phyloP scores from a whole-genome alignment of 2,888 invertebrate genomes.

The Yponomeuta plumbellus region DNA sequence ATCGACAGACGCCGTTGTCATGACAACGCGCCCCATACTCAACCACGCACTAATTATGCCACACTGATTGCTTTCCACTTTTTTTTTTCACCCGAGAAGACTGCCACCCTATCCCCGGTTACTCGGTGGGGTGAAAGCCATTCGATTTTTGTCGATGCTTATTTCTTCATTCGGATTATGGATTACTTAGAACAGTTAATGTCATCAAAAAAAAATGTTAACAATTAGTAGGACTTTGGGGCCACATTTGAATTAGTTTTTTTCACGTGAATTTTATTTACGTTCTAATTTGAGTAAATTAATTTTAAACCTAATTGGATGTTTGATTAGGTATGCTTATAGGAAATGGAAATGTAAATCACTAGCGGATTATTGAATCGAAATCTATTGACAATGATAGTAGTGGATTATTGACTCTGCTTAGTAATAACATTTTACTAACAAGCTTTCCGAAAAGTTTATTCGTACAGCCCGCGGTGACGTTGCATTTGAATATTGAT shows the following conservation, averaged over 20 bases:
- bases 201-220: too few relatives aligned
- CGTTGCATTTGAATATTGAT: slow-evolving; percentile 65
- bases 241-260: too few relatives aligned
- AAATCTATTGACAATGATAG: too few relatives aligned
- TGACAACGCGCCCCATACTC: slow-evolving; percentile 73
- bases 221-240: too few relatives aligned
- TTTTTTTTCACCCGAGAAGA: slow-evolving; percentile 70
- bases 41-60: slow-evolving; percentile 75
- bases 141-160: not conserved
- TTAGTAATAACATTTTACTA: too few relatives aligned
- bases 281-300: too few relatives aligned
- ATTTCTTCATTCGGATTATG: slow-evolving; percentile 15
- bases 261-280: too few relatives aligned
- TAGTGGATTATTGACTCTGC: too few relatives aligned
- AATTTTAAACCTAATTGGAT: too few relatives aligned
- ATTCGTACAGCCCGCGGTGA: slow-evolving; percentile 33
- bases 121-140: slow-evolving; percentile 24
- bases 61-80: slow-evolving; percentile 76
- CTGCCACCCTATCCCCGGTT: slow-evolving; percentile 58
- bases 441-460: not conserved
- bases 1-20: slow-evolving; percentile 66
- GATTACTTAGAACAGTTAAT: slow-evolving; percentile 23
- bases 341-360: too few relatives aligned
- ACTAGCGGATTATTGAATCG: too few relatives aligned
- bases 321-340: too few relatives aligned